These are phyloP conservation scores for Acanthiza pusilla DNA, from an alignment of 2,797 vertebrate genomes.

Conservation along the genomic window DNA sequence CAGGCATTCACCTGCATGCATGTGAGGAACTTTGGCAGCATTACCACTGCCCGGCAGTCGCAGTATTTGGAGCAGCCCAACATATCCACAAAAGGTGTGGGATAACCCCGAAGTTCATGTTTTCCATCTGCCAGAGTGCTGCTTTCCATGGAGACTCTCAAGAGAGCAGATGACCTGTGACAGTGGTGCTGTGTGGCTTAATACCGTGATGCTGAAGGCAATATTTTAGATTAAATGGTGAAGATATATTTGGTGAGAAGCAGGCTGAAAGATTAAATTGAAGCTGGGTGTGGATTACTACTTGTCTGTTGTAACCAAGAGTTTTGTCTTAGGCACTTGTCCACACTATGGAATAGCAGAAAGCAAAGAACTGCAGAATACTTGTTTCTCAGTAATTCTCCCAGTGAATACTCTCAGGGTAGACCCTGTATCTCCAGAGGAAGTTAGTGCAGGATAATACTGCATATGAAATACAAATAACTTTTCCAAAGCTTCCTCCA, in stretches of 20 bases:
- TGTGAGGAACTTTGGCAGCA: neutral
- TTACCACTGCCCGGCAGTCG: fast-evolving
- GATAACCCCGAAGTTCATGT: fast-evolving
- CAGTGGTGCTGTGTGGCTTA: neutral
- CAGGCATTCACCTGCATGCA: neutral
- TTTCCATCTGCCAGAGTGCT: neutral
- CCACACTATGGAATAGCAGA: neutral
- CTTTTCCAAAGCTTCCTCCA: neutral
- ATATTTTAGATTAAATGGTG: neutral
- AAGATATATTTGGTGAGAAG: neutral
- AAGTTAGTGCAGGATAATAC: neutral
- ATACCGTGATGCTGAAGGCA: neutral
- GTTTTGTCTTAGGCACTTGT: neutral
- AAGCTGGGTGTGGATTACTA: neutral
- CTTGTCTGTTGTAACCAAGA: neutral
- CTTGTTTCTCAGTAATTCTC: neutral
- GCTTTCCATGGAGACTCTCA: neutral
- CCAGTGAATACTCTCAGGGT: neutral
- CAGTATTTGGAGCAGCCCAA: neutral
- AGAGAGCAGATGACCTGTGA: neutral
- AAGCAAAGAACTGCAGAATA: neutral
- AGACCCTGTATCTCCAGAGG: neutral
- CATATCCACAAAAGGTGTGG: neutral
- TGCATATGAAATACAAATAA: neutral
- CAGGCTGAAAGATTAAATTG: neutral